Conservation (phyloP, 1,140 invertebrate species). For the Zaprionus vittiger region DNA sequence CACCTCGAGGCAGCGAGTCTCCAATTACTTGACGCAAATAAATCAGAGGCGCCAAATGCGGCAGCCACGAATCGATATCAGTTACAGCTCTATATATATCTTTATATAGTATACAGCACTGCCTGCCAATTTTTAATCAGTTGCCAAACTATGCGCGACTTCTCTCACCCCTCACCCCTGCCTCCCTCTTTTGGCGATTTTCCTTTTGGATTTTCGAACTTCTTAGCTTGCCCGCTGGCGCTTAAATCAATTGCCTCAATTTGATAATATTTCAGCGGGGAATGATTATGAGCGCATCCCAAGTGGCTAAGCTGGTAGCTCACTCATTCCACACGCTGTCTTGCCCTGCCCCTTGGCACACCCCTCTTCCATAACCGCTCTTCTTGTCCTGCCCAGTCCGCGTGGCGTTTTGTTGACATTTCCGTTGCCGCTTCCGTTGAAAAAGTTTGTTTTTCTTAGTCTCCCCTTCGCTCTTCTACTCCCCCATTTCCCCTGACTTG, state of each 20-base stretch:
- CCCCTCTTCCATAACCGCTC: neutral
- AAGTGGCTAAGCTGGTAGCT: conserved; percentile 3
- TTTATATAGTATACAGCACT: neutral
- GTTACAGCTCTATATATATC: neutral
- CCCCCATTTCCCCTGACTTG: conserved; percentile 6
- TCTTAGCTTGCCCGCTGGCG: conserved; percentile 52
- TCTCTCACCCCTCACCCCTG: neutral
- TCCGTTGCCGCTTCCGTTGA: conserved; percentile 67
- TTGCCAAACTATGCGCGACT: neutral
- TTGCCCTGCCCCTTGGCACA: neutral
- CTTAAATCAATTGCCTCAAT: conserved; percentile 80
- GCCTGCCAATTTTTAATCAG: conserved; percentile 4
- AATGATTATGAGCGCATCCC: conserved; percentile 70
- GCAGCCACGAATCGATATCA: conserved; percentile 31
- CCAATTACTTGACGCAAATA: conserved; percentile 76
- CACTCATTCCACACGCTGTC: neutral
- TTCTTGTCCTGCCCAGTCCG: conserved; percentile 9
- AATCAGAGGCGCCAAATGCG: conserved; percentile 59
- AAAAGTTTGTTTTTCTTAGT: conserved; percentile 64
- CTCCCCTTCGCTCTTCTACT: neutral
- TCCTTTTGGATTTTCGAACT: neutral
- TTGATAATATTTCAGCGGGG: conserved; percentile 81
- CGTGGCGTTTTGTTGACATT: conserved; percentile 77
- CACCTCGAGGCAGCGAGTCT: conserved; percentile 39
- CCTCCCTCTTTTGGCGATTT: neutral